Conservation (phyloP, 2,113 vertebrate species). For the Nesogale talazaci region DNA sequence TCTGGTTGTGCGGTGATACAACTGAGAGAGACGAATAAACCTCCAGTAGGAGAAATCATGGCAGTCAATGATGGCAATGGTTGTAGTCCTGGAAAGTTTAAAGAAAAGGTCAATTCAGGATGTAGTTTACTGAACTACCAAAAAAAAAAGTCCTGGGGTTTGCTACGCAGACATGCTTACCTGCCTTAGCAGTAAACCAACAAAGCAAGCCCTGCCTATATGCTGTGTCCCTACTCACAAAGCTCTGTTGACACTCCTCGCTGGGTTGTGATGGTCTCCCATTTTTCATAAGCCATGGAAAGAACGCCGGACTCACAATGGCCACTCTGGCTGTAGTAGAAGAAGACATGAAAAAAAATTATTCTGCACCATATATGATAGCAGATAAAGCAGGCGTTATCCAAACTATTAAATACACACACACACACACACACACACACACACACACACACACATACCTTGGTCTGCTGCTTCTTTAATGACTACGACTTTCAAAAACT, state of each 20-base stretch:
- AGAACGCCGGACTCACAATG: background rate
- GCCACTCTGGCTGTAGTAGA: no score
- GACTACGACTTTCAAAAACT: background rate
- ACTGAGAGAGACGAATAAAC: background rate
- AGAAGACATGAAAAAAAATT: background rate
- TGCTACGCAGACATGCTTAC: no score
- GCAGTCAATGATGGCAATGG: background rate
- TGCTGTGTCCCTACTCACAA: no score
- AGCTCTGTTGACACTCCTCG: background rate
- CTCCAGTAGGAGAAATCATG: background rate
- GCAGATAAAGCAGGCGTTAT: background rate
- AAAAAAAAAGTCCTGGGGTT: no score
- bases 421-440: no score
- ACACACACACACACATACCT: background rate
- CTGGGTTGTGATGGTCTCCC: background rate
- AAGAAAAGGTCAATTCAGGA: background rate
- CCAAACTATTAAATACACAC: background rate
- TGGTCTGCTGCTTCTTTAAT: background rate
- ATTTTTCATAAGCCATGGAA: background rate
- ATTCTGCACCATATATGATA: background rate
- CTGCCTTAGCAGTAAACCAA: background rate
- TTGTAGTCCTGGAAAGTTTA: background rate
- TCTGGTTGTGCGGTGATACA: background rate
- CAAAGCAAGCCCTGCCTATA: background rate
- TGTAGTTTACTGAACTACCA: no score